Evolutionary conservation across 1,140 invertebrate species (phyloP).

Genomic region (Lysiphlebus fabarum): DNA sequence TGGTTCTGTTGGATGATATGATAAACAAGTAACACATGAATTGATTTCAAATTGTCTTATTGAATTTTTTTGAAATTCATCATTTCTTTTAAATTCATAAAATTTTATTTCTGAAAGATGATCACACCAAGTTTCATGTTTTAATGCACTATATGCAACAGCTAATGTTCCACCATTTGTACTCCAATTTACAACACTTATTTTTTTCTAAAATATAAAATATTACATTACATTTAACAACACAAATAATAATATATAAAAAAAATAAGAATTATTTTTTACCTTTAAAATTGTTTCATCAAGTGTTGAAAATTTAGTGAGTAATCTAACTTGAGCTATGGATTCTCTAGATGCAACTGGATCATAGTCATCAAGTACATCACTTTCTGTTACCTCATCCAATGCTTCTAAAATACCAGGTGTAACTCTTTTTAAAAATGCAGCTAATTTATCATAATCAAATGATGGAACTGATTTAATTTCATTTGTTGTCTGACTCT

Average conservation of each 20-base stretch:
- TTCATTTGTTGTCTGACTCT: slow-evolving; percentile 32
- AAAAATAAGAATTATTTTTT: slow-evolving; percentile 18
- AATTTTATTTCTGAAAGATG: slow-evolving; percentile 48
- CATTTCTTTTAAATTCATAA: slow-evolving; percentile 44
- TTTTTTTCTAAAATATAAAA: slow-evolving; percentile 41
- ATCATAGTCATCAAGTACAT: slow-evolving; percentile 47
- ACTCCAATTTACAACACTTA: slow-evolving; percentile 50
- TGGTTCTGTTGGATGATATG: slow-evolving; percentile 51
- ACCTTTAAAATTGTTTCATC: slow-evolving; percentile 37
- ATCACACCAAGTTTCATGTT: slow-evolving; percentile 51
- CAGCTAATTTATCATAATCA: slow-evolving; percentile 46
- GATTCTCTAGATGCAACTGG: slow-evolving; percentile 32
- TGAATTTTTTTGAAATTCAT: slow-evolving; percentile 36
- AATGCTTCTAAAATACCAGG: slow-evolving; percentile 47
- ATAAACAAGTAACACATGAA: slow-evolving; percentile 45
- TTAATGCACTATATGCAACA: slow-evolving; percentile 37
- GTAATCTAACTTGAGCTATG: slow-evolving; percentile 32
- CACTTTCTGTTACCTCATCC: slow-evolving; percentile 47
- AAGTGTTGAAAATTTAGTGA: slow-evolving; percentile 38
- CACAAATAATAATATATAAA: slow-evolving; percentile 6
- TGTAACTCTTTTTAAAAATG: slow-evolving; percentile 48
- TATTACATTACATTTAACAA: neutral
- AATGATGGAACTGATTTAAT: slow-evolving; percentile 33
- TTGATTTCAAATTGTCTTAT: slow-evolving; percentile 42
- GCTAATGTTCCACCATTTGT: slow-evolving; percentile 48